These are phyloP conservation scores for Anableps anableps DNA, from an alignment of 2,797 vertebrate genomes.

Conservation along the genomic window DNA sequence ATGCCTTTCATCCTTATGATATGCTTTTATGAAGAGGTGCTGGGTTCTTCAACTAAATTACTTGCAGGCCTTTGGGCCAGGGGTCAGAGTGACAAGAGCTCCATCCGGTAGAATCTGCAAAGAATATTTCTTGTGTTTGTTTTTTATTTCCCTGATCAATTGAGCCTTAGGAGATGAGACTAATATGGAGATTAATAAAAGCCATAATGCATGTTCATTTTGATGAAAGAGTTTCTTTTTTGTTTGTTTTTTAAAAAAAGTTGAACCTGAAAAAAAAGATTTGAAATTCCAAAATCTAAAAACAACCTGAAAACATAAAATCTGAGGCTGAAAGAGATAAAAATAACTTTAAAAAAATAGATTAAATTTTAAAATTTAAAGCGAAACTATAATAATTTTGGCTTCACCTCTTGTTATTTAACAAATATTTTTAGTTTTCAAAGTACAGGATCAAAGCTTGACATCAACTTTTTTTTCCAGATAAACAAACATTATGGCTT, in stretches of 20 bases:
- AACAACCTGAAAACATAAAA: background rate
- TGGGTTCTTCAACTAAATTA: constrained; percentile 26
- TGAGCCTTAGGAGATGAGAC: background rate
- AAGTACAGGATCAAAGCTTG: no score
- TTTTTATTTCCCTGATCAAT: constrained; percentile 13
- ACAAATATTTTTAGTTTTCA: no score
- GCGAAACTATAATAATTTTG: background rate
- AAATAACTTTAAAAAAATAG: no score
- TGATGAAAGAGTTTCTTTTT: background rate
- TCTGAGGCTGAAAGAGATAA: background rate
- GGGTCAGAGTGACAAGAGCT: background rate
- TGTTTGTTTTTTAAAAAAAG: background rate
- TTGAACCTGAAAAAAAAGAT: background rate
- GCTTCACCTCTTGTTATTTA: no score
- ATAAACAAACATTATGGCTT: no score
- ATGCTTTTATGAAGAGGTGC: constrained; percentile 35
- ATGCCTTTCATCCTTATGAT: constrained; percentile 21
- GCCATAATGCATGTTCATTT: background rate
- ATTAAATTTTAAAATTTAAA: background rate
- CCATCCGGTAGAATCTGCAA: constrained; percentile 33
- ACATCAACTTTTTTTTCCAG: no score
- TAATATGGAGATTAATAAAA: background rate
- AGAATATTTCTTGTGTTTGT: constrained; percentile 7
- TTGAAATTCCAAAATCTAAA: background rate
- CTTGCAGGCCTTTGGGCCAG: background rate